Conservation (phyloP, 1,140 invertebrate genomes). For the Papilio xuthus region DNA sequence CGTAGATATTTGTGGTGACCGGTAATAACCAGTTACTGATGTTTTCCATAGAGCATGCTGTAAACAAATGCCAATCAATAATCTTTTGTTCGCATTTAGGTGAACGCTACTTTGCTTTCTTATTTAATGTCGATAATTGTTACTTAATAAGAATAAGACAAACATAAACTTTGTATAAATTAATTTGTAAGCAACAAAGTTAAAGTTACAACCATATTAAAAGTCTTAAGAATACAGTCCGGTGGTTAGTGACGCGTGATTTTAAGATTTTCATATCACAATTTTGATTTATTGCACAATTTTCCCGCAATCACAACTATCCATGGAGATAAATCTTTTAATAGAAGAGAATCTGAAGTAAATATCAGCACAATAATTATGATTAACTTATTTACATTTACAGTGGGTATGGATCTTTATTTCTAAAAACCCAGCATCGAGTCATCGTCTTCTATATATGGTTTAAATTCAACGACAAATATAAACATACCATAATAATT, state of each 20-base stretch:
- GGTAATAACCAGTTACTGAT: conserved; percentile 48
- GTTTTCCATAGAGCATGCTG: conserved; percentile 52
- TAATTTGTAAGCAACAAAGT: too few species aligned
- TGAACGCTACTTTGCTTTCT: too few species aligned
- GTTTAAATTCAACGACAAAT: too few species aligned
- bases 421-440: too few species aligned
- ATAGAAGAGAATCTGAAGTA: background rate
- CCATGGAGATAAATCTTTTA: background rate
- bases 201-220: too few species aligned
- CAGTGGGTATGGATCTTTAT: too few species aligned
- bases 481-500: too few species aligned
- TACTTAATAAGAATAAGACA: too few species aligned
- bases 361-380: background rate
- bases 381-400: too few species aligned
- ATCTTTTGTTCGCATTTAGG: background rate
- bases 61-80: conserved; percentile 35
- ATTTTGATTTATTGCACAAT: conserved; percentile 4
- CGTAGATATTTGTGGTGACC: conserved; percentile 41
- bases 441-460: too few species aligned
- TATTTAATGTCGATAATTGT: too few species aligned
- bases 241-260: background rate
- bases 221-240: background rate
- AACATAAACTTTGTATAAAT: too few species aligned
- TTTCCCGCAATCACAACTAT: background rate
- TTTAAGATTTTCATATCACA: background rate